phyloP scores from a whole-genome alignment of 2,113 vertebrate species.

The Butastur rufipennis region DNA sequence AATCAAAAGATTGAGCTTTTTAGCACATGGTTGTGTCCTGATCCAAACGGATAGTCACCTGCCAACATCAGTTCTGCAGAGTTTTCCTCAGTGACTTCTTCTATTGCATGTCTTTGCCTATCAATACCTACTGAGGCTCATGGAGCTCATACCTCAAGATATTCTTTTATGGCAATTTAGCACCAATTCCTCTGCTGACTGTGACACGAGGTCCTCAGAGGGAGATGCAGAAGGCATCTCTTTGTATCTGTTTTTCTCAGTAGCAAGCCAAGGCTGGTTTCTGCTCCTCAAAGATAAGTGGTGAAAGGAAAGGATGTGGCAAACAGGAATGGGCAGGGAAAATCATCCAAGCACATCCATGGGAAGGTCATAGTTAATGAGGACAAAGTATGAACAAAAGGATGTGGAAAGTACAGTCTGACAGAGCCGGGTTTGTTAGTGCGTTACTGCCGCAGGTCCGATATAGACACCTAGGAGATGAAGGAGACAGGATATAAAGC shows the following conservation, averaged over 20 bases:
- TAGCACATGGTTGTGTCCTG: neutral
- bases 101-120: neutral
- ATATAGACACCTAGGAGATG: neutral
- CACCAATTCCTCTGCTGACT: neutral
- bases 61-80: neutral
- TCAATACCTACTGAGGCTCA: neutral
- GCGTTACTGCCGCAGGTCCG: accelerated
- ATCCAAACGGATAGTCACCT: neutral
- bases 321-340: neutral
- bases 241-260: neutral
- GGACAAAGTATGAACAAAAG: neutral
- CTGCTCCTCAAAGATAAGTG: neutral
- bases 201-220: neutral
- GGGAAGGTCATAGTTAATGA: neutral
- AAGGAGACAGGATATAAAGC: neutral
- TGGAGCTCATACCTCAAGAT: neutral
- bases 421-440: neutral
- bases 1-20: neutral
- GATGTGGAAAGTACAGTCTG: neutral
- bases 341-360: neutral
- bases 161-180: neutral
- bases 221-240: neutral
- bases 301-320: neutral
- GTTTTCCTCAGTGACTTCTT: neutral
- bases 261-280: neutral